These are phyloP conservation scores for Hypocryptadius cinnamomeus DNA, from an alignment of 2,113 vertebrate genomes.

Conservation along the genomic window DNA sequence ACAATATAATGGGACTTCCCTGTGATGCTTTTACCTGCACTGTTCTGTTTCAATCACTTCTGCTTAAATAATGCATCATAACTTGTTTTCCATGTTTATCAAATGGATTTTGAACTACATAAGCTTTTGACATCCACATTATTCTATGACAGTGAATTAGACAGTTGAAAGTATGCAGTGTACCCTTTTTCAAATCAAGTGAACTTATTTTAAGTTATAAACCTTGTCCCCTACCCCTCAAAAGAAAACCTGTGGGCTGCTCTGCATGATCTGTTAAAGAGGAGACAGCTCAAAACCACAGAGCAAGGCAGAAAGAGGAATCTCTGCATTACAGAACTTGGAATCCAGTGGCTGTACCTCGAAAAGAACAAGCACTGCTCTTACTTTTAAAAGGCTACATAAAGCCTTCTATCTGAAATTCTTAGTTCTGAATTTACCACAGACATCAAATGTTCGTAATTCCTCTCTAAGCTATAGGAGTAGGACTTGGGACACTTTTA, in stretches of 20 bases:
- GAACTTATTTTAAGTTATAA: neutral
- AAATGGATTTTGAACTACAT: neutral
- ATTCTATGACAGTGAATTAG: neutral
- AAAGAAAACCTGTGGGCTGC: neutral
- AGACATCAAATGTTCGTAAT: neutral
- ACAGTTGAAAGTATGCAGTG: neutral
- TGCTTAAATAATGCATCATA: neutral
- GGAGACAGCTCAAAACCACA: neutral
- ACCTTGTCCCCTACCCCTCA: neutral
- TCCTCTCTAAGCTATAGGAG: neutral
- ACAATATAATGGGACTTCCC: neutral
- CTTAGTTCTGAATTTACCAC: neutral
- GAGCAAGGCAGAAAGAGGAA: neutral
- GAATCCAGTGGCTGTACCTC: neutral
- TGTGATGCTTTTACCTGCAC: neutral
- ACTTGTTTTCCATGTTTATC: neutral
- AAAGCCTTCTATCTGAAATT: neutral
- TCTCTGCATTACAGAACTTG: neutral
- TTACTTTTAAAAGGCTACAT: neutral
- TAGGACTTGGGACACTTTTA: neutral
- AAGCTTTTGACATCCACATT: neutral
- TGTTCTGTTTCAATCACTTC: neutral
- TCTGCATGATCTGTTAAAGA: neutral
- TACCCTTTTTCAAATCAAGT: neutral
- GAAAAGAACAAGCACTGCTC: neutral